These are phyloP conservation scores for Papilio elwesi DNA, from an alignment of 2,888 invertebrate genomes.

Conservation along the genomic window DNA sequence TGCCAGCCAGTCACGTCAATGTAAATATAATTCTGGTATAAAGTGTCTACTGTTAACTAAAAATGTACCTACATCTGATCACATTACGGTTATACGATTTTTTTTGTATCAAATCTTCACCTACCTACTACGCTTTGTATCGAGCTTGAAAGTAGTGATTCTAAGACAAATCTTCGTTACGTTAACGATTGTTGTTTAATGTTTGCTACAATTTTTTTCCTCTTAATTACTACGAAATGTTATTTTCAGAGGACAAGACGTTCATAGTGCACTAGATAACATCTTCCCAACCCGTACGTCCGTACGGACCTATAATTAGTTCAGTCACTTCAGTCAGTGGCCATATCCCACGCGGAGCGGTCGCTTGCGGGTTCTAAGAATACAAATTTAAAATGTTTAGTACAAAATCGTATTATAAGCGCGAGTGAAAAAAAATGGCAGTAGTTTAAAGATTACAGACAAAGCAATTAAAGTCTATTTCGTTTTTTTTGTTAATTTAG, in stretches of 20 bases:
- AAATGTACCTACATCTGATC: no score
- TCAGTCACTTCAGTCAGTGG: conserved; percentile 44
- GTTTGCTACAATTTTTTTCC: background rate
- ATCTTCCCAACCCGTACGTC: conserved; percentile 33
- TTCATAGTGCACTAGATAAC: conserved; percentile 19
- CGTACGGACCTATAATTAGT: conserved; percentile 41
- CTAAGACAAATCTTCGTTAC: no score
- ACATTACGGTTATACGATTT: no score
- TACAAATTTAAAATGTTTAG: conserved; percentile 14
- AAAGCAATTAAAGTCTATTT: background rate
- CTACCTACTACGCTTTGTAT: no score
- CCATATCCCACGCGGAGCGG: conserved; percentile 37
- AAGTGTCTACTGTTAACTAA: no score
- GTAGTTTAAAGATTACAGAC: background rate
- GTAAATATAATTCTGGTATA: no score
- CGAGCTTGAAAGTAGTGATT: no score
- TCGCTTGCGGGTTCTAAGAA: conserved; percentile 13
- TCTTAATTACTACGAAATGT: background rate
- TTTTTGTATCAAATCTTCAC: no score
- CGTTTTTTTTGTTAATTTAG: background rate
- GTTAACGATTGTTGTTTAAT: background rate
- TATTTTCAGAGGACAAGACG: conserved; percentile 21
- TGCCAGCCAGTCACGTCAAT: no score
- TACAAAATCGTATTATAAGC: conserved; percentile 6
- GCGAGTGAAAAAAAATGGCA: conserved; percentile 35